Conservation (phyloP, 2,797 vertebrate species). For the Sebastes umbrosus region DNA sequence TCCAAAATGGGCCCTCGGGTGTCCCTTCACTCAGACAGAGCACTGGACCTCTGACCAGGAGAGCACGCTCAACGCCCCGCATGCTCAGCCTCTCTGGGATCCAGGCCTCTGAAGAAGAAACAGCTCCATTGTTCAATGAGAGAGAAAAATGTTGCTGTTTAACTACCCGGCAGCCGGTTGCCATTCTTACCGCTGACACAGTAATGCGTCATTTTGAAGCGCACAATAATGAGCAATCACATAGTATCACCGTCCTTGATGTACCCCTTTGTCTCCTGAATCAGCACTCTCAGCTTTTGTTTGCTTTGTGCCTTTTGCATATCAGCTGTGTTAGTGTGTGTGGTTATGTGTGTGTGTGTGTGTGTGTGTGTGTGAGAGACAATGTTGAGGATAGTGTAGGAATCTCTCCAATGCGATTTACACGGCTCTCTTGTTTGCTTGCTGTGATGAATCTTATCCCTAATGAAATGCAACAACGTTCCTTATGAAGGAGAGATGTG, state of each 20-base stretch:
- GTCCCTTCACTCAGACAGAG: constrained; percentile 46
- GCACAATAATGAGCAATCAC: constrained; percentile 70
- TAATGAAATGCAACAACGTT: constrained; percentile 82
- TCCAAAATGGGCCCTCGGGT: constrained; percentile 58
- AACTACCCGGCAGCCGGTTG: constrained; percentile 38
- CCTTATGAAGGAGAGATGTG: constrained; percentile 74
- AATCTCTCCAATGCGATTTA: constrained; percentile 74
- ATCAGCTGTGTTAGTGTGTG: constrained; percentile 27
- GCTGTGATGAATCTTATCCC: constrained; percentile 79
- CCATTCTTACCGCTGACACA: constrained; percentile 43
- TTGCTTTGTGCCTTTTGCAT: constrained; percentile 63
- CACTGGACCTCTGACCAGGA: constrained; percentile 44
- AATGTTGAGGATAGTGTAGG: constrained; percentile 36
- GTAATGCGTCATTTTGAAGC: constrained; percentile 66
- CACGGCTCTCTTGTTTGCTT: constrained; percentile 73
- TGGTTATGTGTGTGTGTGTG: neutral
- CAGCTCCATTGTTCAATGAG: constrained; percentile 14
- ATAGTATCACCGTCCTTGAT: constrained; percentile 59
- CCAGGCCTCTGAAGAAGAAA: constrained; percentile 17
- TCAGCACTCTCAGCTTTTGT: constrained; percentile 62
- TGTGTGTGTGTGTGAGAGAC: constrained; percentile 15
- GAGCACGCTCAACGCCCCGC: constrained; percentile 2
- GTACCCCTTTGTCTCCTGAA: constrained; percentile 66
- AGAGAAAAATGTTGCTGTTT: constrained; percentile 33
- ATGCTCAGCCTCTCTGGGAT: constrained; percentile 31